Percentiles rank a stretch among this genome's conserved stretches.
These are phyloP conservation scores for Aphodius granarius DNA, from an alignment of 2,888 invertebrate genomes.

Conservation along the genomic window DNA sequence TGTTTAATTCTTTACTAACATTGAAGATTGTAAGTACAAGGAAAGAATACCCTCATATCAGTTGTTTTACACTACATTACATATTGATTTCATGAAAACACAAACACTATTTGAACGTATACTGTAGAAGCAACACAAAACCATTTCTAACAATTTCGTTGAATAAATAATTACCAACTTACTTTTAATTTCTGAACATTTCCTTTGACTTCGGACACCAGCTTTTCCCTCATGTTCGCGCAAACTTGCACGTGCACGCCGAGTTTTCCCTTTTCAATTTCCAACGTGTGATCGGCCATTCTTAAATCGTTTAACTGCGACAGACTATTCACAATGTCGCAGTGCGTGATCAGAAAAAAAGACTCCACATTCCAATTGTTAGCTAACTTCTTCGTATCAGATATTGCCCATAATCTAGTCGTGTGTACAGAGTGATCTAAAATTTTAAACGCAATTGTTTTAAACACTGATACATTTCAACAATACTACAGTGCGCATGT, in stretches of 20 bases:
- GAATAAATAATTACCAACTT: conserved; percentile 20
- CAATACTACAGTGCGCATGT: not conserved
- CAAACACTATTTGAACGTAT: too few relatives aligned
- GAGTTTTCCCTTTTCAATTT: conserved; percentile 58
- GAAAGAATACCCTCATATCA: too few relatives aligned
- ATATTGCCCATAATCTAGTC: conserved; percentile 75
- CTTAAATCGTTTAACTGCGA: conserved; percentile 60
- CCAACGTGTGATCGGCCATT: conserved; percentile 63
- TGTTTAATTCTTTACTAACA: too few relatives aligned
- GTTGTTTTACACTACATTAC: too few relatives aligned
- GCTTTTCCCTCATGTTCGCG: conserved; percentile 77
- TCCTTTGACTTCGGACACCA: conserved; percentile 76
- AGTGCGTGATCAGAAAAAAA: conserved; percentile 70
- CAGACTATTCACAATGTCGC: conserved; percentile 65
- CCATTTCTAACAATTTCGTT: not conserved
- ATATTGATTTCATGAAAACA: not conserved
- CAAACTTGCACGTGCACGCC: conserved; percentile 81
- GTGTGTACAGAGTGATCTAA: conserved; percentile 80
- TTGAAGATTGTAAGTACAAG: too few relatives aligned
- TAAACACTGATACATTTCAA: not conserved
- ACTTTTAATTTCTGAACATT: conserved; percentile 78
- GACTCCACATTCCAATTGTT: conserved; percentile 75
- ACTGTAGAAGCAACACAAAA: not conserved
- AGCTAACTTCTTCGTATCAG: conserved; percentile 71
- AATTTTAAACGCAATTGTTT: conserved; percentile 18